These are phyloP conservation scores for Borostomias antarcticus DNA, from an alignment of 2,797 vertebrate species.

Conservation along the genomic window DNA sequence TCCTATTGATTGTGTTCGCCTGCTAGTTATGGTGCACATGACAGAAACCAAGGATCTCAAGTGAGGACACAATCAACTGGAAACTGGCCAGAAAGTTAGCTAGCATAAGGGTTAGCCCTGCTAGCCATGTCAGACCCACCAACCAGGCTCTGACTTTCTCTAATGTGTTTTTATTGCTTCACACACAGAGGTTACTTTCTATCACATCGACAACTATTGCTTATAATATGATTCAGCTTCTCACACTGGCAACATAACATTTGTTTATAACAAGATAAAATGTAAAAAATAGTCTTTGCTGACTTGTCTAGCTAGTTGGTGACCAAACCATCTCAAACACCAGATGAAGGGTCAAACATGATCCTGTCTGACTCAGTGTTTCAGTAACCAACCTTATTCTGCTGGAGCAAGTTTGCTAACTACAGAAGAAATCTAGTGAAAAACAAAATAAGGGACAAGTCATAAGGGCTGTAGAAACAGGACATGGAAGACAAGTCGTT, in stretches of 20 bases:
- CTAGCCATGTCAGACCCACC: conserved; percentile 42
- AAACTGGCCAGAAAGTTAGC: conserved; percentile 67
- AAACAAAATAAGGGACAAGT: not conserved
- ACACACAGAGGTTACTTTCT: not conserved
- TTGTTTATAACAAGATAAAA: not conserved
- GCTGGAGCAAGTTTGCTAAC: not conserved
- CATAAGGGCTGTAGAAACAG: not conserved
- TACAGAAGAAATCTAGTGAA: not conserved
- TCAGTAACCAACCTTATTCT: no score
- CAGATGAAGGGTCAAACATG: no score
- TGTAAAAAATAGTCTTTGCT: not conserved
- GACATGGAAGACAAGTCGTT: not conserved
- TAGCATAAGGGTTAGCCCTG: conserved; percentile 42
- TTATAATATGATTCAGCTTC: not conserved
- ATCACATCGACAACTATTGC: not conserved
- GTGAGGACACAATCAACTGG: conserved; percentile 51
- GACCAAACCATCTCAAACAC: not conserved
- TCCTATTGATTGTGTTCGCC: not conserved
- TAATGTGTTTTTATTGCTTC: not conserved
- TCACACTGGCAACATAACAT: not conserved
- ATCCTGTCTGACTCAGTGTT: no score
- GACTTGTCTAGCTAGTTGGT: not conserved
- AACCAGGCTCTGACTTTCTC: conserved; percentile 43
- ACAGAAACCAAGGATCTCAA: conserved; percentile 21
- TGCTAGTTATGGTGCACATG: not conserved